Evolutionary conservation across 2,113 vertebrate genomes (phyloP).

Genomic region (Euleptes europaea): DNA sequence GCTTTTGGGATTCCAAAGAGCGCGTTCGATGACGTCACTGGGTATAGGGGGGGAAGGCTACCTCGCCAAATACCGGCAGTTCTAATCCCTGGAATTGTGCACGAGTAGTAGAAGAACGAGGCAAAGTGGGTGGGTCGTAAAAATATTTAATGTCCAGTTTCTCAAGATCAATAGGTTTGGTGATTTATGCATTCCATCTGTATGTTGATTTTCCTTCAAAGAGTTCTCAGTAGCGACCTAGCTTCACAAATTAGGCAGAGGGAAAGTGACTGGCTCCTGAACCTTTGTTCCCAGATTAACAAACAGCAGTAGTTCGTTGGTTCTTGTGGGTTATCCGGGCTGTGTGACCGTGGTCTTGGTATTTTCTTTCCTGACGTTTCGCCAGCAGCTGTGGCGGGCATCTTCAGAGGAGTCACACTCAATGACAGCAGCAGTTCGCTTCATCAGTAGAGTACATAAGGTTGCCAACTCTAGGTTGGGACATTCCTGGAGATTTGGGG

Average conservation of each 20-base stretch:
- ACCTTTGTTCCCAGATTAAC: not conserved
- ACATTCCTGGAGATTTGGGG: no score
- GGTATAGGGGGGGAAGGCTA: no score
- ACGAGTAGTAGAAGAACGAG: not conserved
- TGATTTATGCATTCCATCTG: no score
- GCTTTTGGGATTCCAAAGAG: not conserved
- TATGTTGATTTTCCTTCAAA: not conserved
- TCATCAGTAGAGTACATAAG: no score
- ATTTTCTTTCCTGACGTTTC: no score
- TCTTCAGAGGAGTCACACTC: no score
- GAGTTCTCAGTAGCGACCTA: not conserved
- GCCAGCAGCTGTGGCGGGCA: no score
- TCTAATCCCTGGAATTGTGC: not conserved
- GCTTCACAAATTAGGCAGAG: not conserved
- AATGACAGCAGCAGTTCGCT: no score
- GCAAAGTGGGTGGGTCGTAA: not conserved
- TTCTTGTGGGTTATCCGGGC: no score
- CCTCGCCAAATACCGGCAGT: not conserved
- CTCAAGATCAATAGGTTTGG: not conserved
- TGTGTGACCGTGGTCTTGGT: no score
- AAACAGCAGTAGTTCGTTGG: no score
- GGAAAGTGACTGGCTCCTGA: not conserved
- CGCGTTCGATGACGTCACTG: not conserved
- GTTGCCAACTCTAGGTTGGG: no score
- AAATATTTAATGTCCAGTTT: not conserved